Percentiles rank a stretch among this genome's conserved stretches.
phyloP scores from a whole-genome alignment of 2,888 invertebrate species.

The Ceriagrion tenellum region DNA sequence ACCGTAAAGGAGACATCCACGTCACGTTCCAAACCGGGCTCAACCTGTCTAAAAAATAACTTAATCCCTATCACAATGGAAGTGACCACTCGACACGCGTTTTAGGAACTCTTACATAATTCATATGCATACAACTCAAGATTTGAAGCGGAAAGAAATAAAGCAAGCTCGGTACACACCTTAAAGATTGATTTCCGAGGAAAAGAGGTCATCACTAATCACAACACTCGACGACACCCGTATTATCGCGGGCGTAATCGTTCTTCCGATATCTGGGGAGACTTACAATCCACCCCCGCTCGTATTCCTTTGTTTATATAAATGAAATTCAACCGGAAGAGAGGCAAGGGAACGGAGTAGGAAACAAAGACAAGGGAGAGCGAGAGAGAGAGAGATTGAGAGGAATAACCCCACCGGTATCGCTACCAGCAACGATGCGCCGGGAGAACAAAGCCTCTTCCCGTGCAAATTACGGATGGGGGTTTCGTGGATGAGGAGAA shows the following conservation, averaged over 20 bases:
- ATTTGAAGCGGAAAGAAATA: background rate
- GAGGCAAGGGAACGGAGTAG: background rate
- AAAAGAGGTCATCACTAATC: conserved; percentile 10
- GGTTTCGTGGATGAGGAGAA: background rate
- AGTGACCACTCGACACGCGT: background rate
- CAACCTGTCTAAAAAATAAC: background rate
- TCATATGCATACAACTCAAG: background rate
- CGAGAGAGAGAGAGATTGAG: background rate
- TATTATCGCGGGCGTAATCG: background rate
- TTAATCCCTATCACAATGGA: background rate
- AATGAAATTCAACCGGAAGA: conserved; percentile 7
- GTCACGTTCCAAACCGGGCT: background rate
- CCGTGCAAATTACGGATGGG: conserved; percentile 22
- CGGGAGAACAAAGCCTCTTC: background rate
- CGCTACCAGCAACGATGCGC: background rate
- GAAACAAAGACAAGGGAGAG: background rate
- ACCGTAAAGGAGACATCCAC: background rate
- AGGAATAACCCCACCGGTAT: background rate
- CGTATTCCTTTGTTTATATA: background rate
- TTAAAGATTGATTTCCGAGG: background rate
- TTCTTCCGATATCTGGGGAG: background rate
- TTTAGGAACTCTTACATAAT: background rate
- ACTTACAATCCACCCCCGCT: background rate
- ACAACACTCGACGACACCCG: background rate
- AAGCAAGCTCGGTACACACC: background rate